phyloP scores from a whole-genome alignment of 2,797 vertebrate genomes.

The Pitangus sulphuratus region DNA sequence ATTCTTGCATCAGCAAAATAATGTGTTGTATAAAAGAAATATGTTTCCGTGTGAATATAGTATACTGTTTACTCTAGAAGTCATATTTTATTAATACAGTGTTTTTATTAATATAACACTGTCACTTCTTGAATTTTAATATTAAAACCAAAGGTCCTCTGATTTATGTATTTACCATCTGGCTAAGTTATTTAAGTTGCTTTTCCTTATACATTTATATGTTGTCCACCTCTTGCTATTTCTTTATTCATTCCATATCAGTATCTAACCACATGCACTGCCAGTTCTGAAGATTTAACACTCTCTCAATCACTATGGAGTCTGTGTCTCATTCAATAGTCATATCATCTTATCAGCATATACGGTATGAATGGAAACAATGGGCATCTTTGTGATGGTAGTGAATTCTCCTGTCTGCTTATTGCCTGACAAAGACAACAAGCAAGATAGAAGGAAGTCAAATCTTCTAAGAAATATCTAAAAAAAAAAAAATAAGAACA shows the following conservation, averaged over 20 bases:
- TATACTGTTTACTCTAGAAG: slow-evolving; percentile 69
- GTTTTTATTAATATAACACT: slow-evolving; percentile 76
- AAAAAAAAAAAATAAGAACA: neutral
- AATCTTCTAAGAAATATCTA: neutral
- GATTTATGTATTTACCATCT: slow-evolving; percentile 75
- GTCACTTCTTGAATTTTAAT: slow-evolving; percentile 74
- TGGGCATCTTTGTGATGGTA: slow-evolving; percentile 36
- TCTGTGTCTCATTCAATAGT: slow-evolving; percentile 74
- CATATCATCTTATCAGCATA: slow-evolving; percentile 68
- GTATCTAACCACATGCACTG: slow-evolving; percentile 76
- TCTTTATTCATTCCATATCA: slow-evolving; percentile 77
- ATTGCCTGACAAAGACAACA: neutral
- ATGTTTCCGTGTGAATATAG: slow-evolving; percentile 69
- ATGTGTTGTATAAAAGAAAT: slow-evolving; percentile 73
- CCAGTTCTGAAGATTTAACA: slow-evolving; percentile 72
- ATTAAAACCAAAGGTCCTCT: slow-evolving; percentile 72
- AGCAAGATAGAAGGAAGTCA: neutral
- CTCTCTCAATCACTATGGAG: slow-evolving; percentile 76
- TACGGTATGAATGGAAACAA: slow-evolving; percentile 74
- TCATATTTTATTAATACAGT: slow-evolving; percentile 76
- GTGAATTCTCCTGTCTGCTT: neutral
- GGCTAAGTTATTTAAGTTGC: slow-evolving; percentile 78
- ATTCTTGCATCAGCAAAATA: slow-evolving; percentile 67
- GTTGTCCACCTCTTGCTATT: slow-evolving; percentile 76
- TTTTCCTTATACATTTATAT: slow-evolving; percentile 77